phyloP scores from a whole-genome alignment of 2,888 invertebrate genomes.

The Drosophila antonietae region DNA sequence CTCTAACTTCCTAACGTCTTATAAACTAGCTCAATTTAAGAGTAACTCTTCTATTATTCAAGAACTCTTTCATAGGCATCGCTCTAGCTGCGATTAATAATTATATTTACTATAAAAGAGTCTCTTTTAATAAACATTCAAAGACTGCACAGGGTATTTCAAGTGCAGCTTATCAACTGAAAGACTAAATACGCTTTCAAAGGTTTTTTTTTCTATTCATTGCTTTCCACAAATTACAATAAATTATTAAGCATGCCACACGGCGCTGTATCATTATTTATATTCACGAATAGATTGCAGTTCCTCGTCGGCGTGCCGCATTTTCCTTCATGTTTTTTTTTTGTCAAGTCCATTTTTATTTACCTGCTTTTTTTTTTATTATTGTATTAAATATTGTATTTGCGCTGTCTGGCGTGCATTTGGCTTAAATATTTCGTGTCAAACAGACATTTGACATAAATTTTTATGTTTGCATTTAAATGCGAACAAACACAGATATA shows the following conservation, averaged over 20 bases:
- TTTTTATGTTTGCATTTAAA: conserved; percentile 83
- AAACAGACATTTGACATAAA: conserved; percentile 82
- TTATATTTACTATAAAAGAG: background rate
- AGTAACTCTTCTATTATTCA: too few relatives aligned
- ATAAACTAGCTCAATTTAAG: too few relatives aligned
- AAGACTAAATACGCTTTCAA: conserved; percentile 63
- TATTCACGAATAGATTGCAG: conserved; percentile 51
- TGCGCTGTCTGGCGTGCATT: conserved; percentile 58
- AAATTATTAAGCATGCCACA: conserved; percentile 70
- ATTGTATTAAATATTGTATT: conserved; percentile 65
- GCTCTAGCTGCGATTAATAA: background rate
- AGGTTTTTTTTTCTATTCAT: conserved; percentile 40
- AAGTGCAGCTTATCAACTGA: conserved; percentile 29
- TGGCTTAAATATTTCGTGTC: conserved; percentile 82
- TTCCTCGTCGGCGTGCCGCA: conserved; percentile 15
- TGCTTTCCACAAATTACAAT: conserved; percentile 73
- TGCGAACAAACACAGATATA: conserved; percentile 54
- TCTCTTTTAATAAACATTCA: too few relatives aligned
- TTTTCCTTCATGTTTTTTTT: conserved; percentile 27
- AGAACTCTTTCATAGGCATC: background rate
- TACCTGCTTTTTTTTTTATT: conserved; percentile 24
- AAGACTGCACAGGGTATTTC: conserved; percentile 9
- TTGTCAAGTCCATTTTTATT: conserved; percentile 28
- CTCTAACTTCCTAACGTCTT: too few relatives aligned
- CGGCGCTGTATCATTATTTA: conserved; percentile 59